Evolutionary conservation across 2,113 vertebrate genomes (phyloP).

Genomic region (Osmerus mordax): DNA sequence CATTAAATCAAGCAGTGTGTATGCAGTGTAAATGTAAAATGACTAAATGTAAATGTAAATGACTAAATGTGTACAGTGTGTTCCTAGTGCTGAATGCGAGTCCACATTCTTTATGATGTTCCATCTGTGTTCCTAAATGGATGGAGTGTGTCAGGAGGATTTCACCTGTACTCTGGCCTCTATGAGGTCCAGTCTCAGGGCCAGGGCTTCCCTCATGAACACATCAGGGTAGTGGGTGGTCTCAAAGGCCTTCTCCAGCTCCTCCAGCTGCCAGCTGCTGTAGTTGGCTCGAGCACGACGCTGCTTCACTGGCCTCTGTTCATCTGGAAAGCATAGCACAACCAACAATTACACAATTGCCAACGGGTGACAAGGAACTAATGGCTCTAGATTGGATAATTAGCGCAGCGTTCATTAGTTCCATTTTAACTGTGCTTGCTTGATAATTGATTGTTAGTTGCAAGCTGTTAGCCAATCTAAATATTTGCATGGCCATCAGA

Average conservation of each 20-base stretch:
- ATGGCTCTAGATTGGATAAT: conserved; percentile 76
- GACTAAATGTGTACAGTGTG: no score
- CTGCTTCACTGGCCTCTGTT: conserved; percentile 80
- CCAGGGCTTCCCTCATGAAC: conserved; percentile 83
- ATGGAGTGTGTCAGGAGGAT: not conserved
- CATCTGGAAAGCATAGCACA: conserved; percentile 73
- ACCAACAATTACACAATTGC: conserved; percentile 71
- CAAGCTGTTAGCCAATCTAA: conserved; percentile 74
- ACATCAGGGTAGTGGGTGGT: conserved; percentile 82
- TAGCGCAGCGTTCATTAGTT: conserved; percentile 71
- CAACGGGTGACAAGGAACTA: conserved; percentile 73
- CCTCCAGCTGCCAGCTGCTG: conserved; percentile 85
- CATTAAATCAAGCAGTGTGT: not conserved
- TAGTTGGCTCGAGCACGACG: conserved; percentile 82
- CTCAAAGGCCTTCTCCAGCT: conserved; percentile 81
- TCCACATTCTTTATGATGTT: not conserved
- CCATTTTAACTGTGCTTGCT: conserved; percentile 63
- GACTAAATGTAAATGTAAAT: no score
- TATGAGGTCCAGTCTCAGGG: conserved; percentile 79
- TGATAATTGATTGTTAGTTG: conserved; percentile 80
- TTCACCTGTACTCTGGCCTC: conserved; percentile 80
- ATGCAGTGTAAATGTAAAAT: no score
- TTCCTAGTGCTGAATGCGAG: not conserved
- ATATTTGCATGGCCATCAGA: conserved; percentile 71
- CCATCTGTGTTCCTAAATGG: not conserved